Evolutionary conservation across 2,888 invertebrate genomes (phyloP), one percentile per base, ranked within the genome.

Genomic region (Mayetiola destructor): DNA sequence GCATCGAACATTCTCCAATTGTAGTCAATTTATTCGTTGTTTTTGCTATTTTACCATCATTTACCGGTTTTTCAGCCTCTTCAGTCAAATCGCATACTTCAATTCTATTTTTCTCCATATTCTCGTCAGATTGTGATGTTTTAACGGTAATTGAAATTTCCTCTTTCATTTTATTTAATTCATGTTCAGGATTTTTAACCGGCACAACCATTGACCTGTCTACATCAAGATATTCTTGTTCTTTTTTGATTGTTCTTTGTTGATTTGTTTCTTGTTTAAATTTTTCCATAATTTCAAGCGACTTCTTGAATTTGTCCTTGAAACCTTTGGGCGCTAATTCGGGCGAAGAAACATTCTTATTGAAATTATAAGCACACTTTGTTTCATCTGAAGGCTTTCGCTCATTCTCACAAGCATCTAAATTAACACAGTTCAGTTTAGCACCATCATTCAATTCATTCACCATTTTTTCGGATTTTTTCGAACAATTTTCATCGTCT

Each of bases 361-460:
- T 48, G 6, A 48, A 48, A 48, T 48, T 27, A 48, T 48, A 48
- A 48, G 48, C 29, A 48, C 29, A 48, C 48, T 48, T 48, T 9
- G 48, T 27, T 48, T 48, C 27, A 6, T 18, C 14, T 27, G 14
- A 27, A 1, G n/a, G 27, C n/a, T 6, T 42, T 23, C 23, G 14
- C n/a, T 37, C 37, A 42, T 14, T 21, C 12, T n/a, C n/a, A n/a
- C n/a, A n/a, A 2, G 21, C 21, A 6, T n/a, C 23, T 42, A 23
- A 21, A n/a, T 42, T n/a, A 42, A 23, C 23, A 37, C 37, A 37
- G n/a, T 37, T 14, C 14, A 14, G 14, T 14, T 37, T 16, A 37
- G 20, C 12, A 40, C 40, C 20, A 16, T 29, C 16, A 52, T 2
- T 16, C 6, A 9, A 32, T 32, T 32, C n/a, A n/a, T n/a, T n/a